phyloP scores from a whole-genome alignment of 2,797 vertebrate species.

The Cyclura pinguis region DNA sequence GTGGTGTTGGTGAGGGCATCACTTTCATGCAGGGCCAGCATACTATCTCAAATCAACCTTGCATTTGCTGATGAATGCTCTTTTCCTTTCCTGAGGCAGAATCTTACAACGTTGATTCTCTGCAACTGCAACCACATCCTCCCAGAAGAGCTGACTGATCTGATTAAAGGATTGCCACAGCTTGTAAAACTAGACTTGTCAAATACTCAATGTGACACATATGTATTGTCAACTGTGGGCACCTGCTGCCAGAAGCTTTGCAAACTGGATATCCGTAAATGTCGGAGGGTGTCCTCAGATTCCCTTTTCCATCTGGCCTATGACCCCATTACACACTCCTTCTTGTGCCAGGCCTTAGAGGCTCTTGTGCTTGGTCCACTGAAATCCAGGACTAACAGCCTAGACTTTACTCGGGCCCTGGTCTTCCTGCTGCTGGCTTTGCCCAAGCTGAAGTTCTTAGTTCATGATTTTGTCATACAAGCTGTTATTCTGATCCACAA shows the following conservation, averaged over 20 bases:
- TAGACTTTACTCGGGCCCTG: slow-evolving; percentile 40
- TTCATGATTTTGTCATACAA: slow-evolving; percentile 67
- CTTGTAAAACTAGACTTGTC: slow-evolving; percentile 83
- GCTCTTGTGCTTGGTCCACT: slow-evolving; percentile 82
- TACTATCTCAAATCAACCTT: no score
- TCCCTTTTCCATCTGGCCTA: slow-evolving; percentile 80
- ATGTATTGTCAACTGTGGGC: slow-evolving; percentile 77
- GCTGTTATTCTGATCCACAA: slow-evolving; percentile 79
- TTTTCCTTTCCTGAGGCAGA: no score
- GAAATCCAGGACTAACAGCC: slow-evolving; percentile 56
- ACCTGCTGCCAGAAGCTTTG: slow-evolving; percentile 76
- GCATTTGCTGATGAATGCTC: no score
- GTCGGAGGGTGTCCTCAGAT: slow-evolving; percentile 77
- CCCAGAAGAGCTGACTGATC: slow-evolving; percentile 72
- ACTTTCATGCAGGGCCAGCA: no score
- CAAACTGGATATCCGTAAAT: slow-evolving; percentile 84
- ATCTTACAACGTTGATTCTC: no score
- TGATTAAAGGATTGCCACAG: slow-evolving; percentile 74
- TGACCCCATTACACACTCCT: slow-evolving; percentile 21
- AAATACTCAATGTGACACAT: slow-evolving; percentile 77
- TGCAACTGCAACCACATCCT: slow-evolving; percentile 57
- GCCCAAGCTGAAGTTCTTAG: slow-evolving; percentile 78
- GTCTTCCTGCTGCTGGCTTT: slow-evolving; percentile 85
- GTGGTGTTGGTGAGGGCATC: no score
- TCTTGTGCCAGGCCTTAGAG: slow-evolving; percentile 57